Evolutionary conservation across 2,797 vertebrate species (phyloP), one percentile per base, ranked within the genome.

Genomic region (Siniperca scherzeri): DNA sequence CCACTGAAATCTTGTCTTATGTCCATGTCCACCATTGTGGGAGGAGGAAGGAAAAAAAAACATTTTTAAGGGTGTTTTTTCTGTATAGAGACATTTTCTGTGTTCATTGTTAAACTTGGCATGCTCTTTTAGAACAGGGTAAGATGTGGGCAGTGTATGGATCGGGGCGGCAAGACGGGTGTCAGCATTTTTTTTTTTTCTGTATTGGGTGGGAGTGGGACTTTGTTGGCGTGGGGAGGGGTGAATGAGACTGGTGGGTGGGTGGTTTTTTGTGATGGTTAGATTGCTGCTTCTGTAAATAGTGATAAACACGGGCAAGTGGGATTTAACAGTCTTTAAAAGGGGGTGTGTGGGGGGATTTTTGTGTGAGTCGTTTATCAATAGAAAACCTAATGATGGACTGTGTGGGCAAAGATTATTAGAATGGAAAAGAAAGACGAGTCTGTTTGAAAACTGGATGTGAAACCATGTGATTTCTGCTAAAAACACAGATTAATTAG

Each of bases 61-160:
- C 74, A 93, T 94, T 95, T 93, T 93, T 92, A 93, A 92, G 83
- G 90, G 83, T 91, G 88, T 93, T 91, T 94, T 90, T 95, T 93
- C 93, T 96, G 95, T 96, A 96, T 93, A 95, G 94, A 93, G 91
- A 94, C 91, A 92, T 94, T 94, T 95, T 93, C 86, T 95, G 95
- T 96, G 95, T 95, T 94, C 90, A 95, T 96, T 95, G 95, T 95
- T 94, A 89, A 95, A 94, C 93, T 96, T 93, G 95, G 95, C 95
- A 96, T 96, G 96, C 95, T 95, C 94, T 96, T 96, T 96, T 96
- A 95, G 95, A 95, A 95, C 89, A 94, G 93, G 93, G 92, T 94
- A 92, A 87, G 87, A 92, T 86, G 87, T 88, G 91, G 91, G 89
- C 88, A 91, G 92, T 65, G 87, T 92, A 79, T 90, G 88, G 85